Conservation (phyloP, 2,797 vertebrate genomes). For the Myotis daubentonii region DNA sequence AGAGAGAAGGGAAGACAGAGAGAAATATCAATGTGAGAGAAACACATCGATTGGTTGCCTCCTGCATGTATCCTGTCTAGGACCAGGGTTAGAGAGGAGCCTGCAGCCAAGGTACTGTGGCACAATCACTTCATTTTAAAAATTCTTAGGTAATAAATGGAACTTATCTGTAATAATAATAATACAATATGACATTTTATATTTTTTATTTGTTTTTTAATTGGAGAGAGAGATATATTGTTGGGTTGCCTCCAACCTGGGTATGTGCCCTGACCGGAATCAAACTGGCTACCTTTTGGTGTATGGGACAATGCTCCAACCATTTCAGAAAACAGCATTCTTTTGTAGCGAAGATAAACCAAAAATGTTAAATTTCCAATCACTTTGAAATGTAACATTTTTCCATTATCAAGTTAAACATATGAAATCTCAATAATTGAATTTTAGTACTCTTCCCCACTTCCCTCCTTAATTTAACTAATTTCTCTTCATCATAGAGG, state of each 20-base stretch:
- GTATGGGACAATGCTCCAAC: no score
- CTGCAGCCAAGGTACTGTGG: no score
- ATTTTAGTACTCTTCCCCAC: neutral
- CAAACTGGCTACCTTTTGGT: no score
- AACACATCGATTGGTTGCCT: no score
- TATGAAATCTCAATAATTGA: neutral
- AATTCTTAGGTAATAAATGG: neutral
- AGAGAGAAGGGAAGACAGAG: no score
- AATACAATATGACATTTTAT: neutral
- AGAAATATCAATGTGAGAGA: no score
- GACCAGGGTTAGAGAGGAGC: no score
- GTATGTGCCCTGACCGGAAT: no score
- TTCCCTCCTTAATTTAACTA: neutral
- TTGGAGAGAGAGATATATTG: no score
- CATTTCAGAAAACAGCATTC: slow-evolving; percentile 15
- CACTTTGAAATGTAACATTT: neutral
- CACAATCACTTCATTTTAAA: neutral
- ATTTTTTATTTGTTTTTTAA: no score
- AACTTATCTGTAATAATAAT: neutral
- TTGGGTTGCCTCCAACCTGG: no score
- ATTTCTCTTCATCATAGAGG: neutral
- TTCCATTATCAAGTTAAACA: slow-evolving; percentile 6
- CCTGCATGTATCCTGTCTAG: no score
- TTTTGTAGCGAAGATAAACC: neutral
- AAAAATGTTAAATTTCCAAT: slow-evolving; percentile 5